Evolutionary conservation across 2,797 vertebrate genomes (phyloP).

Genomic region (Ateles fusciceps): DNA sequence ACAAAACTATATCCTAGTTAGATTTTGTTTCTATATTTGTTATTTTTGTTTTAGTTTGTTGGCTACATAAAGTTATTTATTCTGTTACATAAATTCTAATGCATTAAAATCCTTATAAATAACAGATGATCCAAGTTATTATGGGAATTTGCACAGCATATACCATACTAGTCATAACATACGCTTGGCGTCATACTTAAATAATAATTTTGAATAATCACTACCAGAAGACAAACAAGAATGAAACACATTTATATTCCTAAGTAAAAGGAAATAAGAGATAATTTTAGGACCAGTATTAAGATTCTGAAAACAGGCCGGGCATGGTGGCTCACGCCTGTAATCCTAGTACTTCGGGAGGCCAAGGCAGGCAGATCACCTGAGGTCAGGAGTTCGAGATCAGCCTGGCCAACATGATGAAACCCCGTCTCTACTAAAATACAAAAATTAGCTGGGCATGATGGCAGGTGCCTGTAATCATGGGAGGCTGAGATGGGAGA

Average conservation of each 20-base stretch:
- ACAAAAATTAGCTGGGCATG: too few species aligned
- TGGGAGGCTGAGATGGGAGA: too few species aligned
- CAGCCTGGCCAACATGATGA: too few species aligned
- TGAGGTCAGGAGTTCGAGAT: too few species aligned
- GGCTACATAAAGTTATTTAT: not conserved
- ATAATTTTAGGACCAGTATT: not conserved
- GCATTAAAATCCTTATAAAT: not conserved
- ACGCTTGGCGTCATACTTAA: not conserved
- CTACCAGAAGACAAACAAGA: not conserved
- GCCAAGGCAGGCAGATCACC: too few species aligned
- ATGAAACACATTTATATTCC: not conserved
- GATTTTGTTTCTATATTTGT: not conserved
- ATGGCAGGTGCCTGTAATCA: too few species aligned
- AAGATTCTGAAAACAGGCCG: not conserved
- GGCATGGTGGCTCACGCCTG: too few species aligned
- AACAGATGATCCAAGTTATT: not conserved
- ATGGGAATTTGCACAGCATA: not conserved
- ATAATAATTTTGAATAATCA: not conserved
- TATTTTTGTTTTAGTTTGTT: not conserved
- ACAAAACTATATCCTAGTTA: slow-evolving; percentile 33
- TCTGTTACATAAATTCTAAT: not conserved
- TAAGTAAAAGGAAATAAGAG: not conserved
- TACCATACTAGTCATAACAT: not conserved
- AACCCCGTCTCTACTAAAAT: too few species aligned
- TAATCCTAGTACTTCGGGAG: too few species aligned